Base-by-base conservation (phyloP, 2,888 invertebrate genomes). In the Polylopha cassiicola region DNA sequence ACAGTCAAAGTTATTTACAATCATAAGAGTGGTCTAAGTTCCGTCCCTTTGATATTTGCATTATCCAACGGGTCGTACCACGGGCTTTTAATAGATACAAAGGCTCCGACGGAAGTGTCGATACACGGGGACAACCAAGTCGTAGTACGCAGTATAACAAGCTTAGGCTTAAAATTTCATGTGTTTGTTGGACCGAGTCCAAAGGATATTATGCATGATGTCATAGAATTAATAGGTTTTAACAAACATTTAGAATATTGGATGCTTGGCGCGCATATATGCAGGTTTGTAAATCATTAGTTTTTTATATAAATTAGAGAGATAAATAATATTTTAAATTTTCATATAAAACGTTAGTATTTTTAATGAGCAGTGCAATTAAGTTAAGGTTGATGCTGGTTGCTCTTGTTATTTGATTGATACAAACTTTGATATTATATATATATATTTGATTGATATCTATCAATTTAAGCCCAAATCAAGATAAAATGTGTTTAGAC, bases 61-160 rank as follows among this genome's bases (percentile, higher is more conserved):
- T 78, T 86, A 55, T 53, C 64, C 0, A 81, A 87, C 37, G 82
- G 77, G 0, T 68, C 73, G 0, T 89, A 87, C 50, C 89, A 90
- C 53, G 90, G 89, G 0, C 53, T 89, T 5, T 51, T 87, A 7
- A 65, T 90, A 5, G 85, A 87, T 17, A 74, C 86, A 7, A 63
- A 67, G 10, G 81, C 86, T 2, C 89, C 89, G 1, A 77, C 89
- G 11, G 88, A 90, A 59, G 66, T 89, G 1, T 66, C 73, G 3
- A 63, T 90, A 11, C 59, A 80, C 4, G 74, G 74, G 1, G 87
- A 88, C 2, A 87, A 87, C 48, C 66, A 88, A 22, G 62, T 90
- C 7, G 67, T 87, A 1, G 54, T 89, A 4, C 74, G 89, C n/a
- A 87, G 88, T 55, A 86, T 91, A 18, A 77, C 80, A 0, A 71